Evolutionary conservation across 2,888 invertebrate species (phyloP).

Genomic region (Chorisops tibialis): DNA sequence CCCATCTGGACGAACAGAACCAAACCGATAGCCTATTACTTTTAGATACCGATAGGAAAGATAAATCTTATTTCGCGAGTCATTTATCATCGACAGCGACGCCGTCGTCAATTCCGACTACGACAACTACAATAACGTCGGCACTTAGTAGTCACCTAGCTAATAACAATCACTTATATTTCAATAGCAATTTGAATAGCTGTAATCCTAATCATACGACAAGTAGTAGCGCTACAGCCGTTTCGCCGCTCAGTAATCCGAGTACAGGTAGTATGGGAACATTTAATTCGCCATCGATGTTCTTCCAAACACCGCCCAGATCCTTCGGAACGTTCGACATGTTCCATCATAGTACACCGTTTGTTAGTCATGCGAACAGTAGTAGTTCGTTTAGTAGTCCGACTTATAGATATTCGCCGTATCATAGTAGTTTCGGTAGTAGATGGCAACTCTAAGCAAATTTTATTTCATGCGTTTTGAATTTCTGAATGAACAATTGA

Average conservation of each 20-base stretch:
- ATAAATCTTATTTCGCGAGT: background rate
- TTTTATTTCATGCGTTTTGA: background rate
- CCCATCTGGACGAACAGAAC: constrained; percentile 47
- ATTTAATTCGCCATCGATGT: constrained; percentile 40
- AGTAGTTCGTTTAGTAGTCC: constrained; percentile 49
- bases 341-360: constrained; percentile 52
- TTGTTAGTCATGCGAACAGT: constrained; percentile 47
- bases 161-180: constrained; percentile 27
- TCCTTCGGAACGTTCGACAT: constrained; percentile 47
- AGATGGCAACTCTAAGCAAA: constrained; percentile 48
- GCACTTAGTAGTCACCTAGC: constrained; percentile 19
- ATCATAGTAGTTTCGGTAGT: constrained; percentile 45
- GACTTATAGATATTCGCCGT: constrained; percentile 52
- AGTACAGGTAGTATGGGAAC: constrained; percentile 40
- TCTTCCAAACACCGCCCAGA: constrained; percentile 45
- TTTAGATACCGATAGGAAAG: constrained; percentile 25
- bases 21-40: constrained; percentile 39
- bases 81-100: background rate
- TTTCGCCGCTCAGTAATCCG: constrained; percentile 45
- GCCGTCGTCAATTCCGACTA: background rate
- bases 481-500: constrained; percentile 10
- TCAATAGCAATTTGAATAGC: constrained; percentile 28
- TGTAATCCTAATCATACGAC: constrained; percentile 24
- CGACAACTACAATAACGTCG: constrained; percentile 11
- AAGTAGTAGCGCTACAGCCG: constrained; percentile 40